A percentile compares a stretch with the other conserved stretches of the same genome.
Evolutionary conservation across 2,888 invertebrate genomes (phyloP).

Genomic region (Bellardia pandia): DNA sequence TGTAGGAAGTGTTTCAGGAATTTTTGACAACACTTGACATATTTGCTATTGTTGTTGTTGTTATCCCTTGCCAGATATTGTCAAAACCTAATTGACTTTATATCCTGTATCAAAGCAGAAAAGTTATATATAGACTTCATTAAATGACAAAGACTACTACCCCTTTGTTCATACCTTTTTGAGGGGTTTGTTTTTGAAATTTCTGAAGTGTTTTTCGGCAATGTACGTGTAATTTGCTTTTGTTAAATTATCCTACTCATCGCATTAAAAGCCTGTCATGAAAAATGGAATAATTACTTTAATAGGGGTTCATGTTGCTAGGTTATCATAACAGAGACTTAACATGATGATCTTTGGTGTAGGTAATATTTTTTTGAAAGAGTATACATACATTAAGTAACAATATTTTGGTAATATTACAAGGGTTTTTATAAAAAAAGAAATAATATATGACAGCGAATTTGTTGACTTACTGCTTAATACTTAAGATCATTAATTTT

Average conservation of each 20-base stretch:
- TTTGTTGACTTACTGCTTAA: no score
- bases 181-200: background rate
- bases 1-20: background rate
- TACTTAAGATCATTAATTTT: no score
- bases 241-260: conserved; percentile 3
- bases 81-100: conserved; percentile 56
- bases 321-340: background rate
- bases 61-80: conserved; percentile 47
- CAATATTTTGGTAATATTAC: no score
- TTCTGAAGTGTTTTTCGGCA: background rate
- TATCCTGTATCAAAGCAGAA: conserved; percentile 1
- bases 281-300: background rate
- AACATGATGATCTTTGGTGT: background rate
- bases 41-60: conserved; percentile 10
- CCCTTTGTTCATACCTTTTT: conserved; percentile 4
- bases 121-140: background rate
- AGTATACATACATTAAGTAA: background rate
- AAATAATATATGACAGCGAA: no score
- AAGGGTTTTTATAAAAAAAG: no score
- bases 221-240: background rate
- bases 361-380: background rate
- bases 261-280: conserved; percentile 11
- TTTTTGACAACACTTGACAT: conserved; percentile 25
- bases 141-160: background rate
- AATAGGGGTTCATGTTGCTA: background rate